These are phyloP conservation scores for Rhinichthys osculus DNA, from an alignment of 2,797 vertebrate genomes.

Conservation along the genomic window DNA sequence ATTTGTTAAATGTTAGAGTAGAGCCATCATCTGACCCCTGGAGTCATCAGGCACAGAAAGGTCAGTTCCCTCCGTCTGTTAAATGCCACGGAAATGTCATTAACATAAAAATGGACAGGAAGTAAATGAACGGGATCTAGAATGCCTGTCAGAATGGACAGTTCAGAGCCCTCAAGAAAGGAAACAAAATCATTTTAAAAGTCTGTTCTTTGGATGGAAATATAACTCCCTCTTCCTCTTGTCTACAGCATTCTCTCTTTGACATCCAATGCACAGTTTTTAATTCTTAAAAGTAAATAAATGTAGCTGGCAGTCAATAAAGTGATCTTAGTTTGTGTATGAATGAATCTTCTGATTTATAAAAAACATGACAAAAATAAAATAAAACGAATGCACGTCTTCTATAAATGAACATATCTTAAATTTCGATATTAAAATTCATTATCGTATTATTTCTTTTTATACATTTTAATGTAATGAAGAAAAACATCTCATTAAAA, in stretches of 20 bases:
- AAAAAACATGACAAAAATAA: background rate
- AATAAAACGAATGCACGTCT: background rate
- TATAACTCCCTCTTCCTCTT: background rate
- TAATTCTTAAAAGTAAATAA: background rate
- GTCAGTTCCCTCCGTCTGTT: conserved; percentile 22
- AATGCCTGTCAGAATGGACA: background rate
- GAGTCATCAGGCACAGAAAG: conserved; percentile 38
- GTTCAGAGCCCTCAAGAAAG: background rate
- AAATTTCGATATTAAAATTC: background rate
- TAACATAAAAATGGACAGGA: conserved; percentile 44
- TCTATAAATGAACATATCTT: background rate
- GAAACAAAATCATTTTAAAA: background rate
- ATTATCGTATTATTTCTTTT: background rate
- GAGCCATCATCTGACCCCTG: conserved; percentile 37
- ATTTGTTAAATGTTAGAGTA: conserved; percentile 50
- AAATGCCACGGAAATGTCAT: conserved; percentile 52
- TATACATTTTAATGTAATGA: background rate
- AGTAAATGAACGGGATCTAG: conserved; percentile 2
- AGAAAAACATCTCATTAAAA: background rate
- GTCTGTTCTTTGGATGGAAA: background rate
- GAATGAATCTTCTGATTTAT: background rate
- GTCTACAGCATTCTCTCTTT: background rate
- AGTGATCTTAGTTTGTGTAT: background rate
- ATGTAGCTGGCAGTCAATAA: background rate
- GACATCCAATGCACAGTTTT: background rate